Conservation (phyloP, 2,113 vertebrate species). For the Cranoglanis bouderius region DNA sequence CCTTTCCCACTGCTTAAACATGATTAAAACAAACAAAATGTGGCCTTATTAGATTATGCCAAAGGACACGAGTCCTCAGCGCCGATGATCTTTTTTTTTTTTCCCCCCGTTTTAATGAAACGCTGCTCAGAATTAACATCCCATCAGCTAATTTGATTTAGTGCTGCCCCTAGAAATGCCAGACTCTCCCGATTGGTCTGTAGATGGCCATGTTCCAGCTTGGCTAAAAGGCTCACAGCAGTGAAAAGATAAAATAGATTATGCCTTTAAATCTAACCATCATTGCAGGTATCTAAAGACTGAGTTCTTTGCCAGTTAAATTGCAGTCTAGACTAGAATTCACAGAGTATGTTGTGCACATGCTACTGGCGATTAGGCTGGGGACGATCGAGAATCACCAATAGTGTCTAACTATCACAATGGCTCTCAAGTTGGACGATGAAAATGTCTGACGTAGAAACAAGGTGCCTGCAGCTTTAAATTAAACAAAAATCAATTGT, state of each 20-base stretch:
- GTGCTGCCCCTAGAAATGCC: constrained; percentile 63
- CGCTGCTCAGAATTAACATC: constrained; percentile 75
- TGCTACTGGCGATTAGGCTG: not conserved
- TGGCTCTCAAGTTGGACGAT: not conserved
- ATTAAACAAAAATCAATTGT: not conserved
- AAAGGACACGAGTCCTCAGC: constrained; percentile 72
- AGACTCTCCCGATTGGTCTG: constrained; percentile 66
- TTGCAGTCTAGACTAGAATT: not conserved
- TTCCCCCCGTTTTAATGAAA: constrained; percentile 69
- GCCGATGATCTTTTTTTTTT: constrained; percentile 65
- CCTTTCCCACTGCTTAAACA: constrained; percentile 67
- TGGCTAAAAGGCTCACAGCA: constrained; percentile 53
- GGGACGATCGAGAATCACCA: not conserved
- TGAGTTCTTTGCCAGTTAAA: not conserved
- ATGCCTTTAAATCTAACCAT: not conserved
- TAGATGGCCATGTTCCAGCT: constrained; percentile 59
- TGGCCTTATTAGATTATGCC: constrained; percentile 72
- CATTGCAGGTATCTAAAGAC: not conserved
- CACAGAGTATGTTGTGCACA: not conserved
- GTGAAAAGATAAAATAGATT: not conserved
- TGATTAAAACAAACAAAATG: constrained; percentile 75
- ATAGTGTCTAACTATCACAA: not conserved
- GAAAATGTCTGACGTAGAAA: not conserved
- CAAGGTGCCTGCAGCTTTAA: not conserved
- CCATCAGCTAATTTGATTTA: constrained; percentile 71